phyloP scores from a whole-genome alignment of 2,113 vertebrate species.

The Benitochromis conjunctus region DNA sequence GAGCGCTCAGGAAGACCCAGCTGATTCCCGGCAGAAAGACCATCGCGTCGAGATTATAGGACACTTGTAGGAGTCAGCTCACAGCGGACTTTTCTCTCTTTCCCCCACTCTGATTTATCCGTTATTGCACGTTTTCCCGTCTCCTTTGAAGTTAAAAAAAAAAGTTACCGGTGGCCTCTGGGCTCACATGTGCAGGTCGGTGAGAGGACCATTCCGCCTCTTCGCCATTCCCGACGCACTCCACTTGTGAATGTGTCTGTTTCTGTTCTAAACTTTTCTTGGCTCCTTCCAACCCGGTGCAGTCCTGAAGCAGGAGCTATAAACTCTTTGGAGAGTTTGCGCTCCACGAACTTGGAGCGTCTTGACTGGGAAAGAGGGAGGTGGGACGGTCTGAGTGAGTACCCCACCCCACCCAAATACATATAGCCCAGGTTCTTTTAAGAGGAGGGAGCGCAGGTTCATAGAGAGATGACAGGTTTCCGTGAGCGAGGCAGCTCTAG shows the following conservation, averaged over 20 bases:
- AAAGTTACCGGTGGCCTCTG: slow-evolving; percentile 38
- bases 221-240: slow-evolving; percentile 52
- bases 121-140: not conserved
- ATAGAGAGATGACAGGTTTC: slow-evolving; percentile 31
- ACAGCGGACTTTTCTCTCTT: not conserved
- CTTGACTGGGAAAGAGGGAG: slow-evolving; percentile 56
- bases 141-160: not conserved
- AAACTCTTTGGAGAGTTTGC: slow-evolving; percentile 55
- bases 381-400: slow-evolving; percentile 52
- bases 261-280: not conserved
- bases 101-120: not conserved
- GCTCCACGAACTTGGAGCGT: slow-evolving; percentile 63
- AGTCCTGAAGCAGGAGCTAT: slow-evolving; percentile 13
- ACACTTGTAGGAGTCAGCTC: slow-evolving; percentile 12
- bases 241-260: not conserved
- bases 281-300: not conserved
- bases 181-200: slow-evolving; percentile 64
- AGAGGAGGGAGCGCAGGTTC: slow-evolving; percentile 54
- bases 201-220: slow-evolving; percentile 57
- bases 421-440: slow-evolving; percentile 18
- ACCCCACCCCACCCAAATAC: not conserved
- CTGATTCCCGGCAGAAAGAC: slow-evolving; percentile 63
- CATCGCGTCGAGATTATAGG: slow-evolving; percentile 61
- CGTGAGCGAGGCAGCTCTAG: not conserved
- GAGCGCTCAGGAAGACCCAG: slow-evolving; percentile 71